Conservation (phyloP, 2,888 invertebrate species). For the Eristalis intricaria region DNA sequence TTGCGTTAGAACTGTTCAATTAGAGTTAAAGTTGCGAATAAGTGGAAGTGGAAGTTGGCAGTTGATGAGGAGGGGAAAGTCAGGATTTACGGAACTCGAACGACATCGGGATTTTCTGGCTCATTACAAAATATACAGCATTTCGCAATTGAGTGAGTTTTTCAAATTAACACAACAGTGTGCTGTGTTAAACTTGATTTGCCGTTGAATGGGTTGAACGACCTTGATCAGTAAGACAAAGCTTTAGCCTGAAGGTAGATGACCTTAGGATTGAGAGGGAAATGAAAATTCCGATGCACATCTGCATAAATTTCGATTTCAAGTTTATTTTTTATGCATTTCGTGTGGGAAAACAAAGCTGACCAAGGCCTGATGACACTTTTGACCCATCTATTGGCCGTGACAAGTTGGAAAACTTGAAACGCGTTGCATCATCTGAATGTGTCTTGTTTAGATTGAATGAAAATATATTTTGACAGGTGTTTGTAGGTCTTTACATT, state of each 20-base stretch:
- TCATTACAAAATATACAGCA: background rate
- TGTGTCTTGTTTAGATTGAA: background rate
- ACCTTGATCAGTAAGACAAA: background rate
- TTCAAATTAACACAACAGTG: background rate
- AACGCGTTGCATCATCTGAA: background rate
- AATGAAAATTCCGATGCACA: background rate
- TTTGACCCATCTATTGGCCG: background rate
- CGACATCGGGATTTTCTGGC: background rate
- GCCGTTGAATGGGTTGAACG: background rate
- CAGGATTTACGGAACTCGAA: background rate
- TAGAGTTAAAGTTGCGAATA: background rate
- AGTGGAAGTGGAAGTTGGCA: slow-evolving; percentile 39
- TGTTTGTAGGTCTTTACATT: background rate
- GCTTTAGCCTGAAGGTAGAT: background rate
- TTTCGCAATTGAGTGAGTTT: background rate
- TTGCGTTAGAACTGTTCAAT: slow-evolving; percentile 25
- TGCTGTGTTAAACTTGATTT: background rate
- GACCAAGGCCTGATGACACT: background rate
- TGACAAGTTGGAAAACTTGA: background rate
- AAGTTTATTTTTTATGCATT: background rate
- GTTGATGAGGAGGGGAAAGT: background rate
- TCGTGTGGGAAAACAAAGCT: background rate
- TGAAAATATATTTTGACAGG: background rate
- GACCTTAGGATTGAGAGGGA: background rate
- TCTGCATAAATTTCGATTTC: background rate